A percentile compares a stretch with the other conserved stretches of the same genome.
These are phyloP conservation scores for Antrozous pallidus DNA, from an alignment of 2,797 vertebrate species.

Conservation along the genomic window DNA sequence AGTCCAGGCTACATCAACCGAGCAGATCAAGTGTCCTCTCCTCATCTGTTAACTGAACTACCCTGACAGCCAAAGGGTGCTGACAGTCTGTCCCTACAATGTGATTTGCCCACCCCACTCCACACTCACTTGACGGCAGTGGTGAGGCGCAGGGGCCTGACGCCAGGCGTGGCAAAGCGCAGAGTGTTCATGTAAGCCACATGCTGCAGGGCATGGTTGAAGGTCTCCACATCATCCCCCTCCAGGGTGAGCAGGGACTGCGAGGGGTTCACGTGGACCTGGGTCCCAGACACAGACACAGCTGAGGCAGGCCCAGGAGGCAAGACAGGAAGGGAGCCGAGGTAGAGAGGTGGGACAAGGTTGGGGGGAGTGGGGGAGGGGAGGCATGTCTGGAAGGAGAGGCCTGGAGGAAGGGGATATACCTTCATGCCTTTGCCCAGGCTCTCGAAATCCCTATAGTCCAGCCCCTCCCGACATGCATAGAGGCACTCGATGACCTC, in stretches of 20 bases:
- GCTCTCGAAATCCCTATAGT: constrained; percentile 98
- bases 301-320: constrained; percentile 46
- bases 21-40: background rate
- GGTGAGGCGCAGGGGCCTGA: constrained; percentile 93
- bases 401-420: constrained; percentile 64
- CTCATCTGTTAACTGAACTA: background rate
- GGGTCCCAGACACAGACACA: constrained; percentile 70
- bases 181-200: constrained; percentile 98
- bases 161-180: constrained; percentile 96
- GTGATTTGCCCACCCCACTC: background rate
- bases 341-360: constrained; percentile 14
- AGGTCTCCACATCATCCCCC: constrained; percentile 97
- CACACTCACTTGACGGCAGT: constrained; percentile 92
- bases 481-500: constrained; percentile 99
- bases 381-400: constrained; percentile 34
- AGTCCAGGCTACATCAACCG: background rate
- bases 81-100: background rate
- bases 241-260: constrained; percentile 97
- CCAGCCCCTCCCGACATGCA: constrained; percentile 97
- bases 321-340: constrained; percentile 52
- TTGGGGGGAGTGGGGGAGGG: constrained; percentile 15
- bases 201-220: constrained; percentile 97
- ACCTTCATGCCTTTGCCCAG: constrained; percentile 99
- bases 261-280: constrained; percentile 98
- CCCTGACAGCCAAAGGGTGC: background rate